Base-by-base conservation (phyloP, 2,888 invertebrate genomes). In the Zaprionus lineosus region DNA sequence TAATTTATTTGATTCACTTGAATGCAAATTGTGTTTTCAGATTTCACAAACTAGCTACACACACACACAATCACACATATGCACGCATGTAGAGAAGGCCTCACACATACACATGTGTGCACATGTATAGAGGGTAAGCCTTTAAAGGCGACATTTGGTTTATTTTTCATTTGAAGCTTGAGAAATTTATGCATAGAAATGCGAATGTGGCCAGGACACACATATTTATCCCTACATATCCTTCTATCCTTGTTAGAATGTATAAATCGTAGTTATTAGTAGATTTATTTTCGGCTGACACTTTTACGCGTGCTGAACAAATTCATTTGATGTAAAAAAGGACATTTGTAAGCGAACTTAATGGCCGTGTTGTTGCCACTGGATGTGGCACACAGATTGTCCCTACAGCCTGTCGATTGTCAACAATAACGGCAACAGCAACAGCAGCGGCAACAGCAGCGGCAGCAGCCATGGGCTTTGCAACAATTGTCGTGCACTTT, bases 1-100 rank as follows among this genome's bases (percentile, higher is more conserved):
- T 76, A 82, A 84, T 84, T 84, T 82, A 84, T 74, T 72, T 72
- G 78, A 78, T 76, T 74, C 76, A 84, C 84, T 78, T 78, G 74
- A 65, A 76, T 84, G 82, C 67, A 77, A 74, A 78, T 84, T 84
- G 75, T 73, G 78, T 67, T 62, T 62, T 53, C 46, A 51, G 69
- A 66, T 71, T 64, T 48, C n/a, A n/a, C n/a, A n/a, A n/a, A n/a
- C n/a, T n/a, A n/a, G n/a, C n/a, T n/a, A 7, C 34, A 7, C 24
- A 51, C 40, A 21, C 24, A 43, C 14, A 19, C 21, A 34, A 21
- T 39, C 7, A n/a, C 31, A 36, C 21, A 44, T 19, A 28, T 15
- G 7, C 9, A 40, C 33, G 37, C 21, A 15, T n/a, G 24, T 24
- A 4, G n/a, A n/a, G n/a, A n/a, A n/a, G n/a, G n/a, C n/a, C n/a